Conservation (phyloP, 2,888 invertebrate species). For the Strigamia crassipes region DNA sequence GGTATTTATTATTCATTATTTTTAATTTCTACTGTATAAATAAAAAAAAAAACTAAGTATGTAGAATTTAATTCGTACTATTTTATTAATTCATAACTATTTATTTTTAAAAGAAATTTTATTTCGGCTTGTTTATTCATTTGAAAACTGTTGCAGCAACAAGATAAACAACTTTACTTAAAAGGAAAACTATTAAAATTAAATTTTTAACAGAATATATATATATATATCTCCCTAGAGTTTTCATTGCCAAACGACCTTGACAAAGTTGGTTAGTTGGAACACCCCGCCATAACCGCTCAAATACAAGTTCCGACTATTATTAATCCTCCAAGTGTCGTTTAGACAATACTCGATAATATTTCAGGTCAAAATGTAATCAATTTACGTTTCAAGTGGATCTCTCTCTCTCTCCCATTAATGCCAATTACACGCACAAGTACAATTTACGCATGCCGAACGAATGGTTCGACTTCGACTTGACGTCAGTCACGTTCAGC, state of each 20-base stretch:
- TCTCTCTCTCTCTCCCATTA: constrained; percentile 19
- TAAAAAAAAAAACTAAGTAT: too few species aligned
- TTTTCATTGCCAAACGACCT: constrained; percentile 5
- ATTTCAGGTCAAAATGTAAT: constrained; percentile 37
- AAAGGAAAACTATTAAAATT: not conserved
- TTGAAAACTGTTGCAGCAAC: not conserved
- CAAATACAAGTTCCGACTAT: not conserved
- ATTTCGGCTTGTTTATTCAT: not conserved
- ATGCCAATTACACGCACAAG: not conserved
- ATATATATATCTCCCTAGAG: not conserved
- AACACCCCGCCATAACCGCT: not conserved
- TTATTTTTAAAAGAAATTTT: too few species aligned
- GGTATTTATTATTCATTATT: too few species aligned
- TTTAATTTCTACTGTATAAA: too few species aligned
- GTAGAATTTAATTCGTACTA: too few species aligned
- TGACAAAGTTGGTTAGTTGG: constrained; percentile 10
- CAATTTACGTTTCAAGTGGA: constrained; percentile 29
- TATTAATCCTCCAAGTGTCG: not conserved
- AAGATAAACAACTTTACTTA: constrained; percentile 21
- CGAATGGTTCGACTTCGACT: not conserved
- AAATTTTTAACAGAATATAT: constrained; percentile 2
- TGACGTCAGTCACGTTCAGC: constrained; percentile 20
- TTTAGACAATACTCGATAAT: not conserved
- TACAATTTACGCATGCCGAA: not conserved
- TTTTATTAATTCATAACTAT: too few species aligned